Conservation (phyloP, 2,113 vertebrate genomes). For the Phaethon lepturus region DNA sequence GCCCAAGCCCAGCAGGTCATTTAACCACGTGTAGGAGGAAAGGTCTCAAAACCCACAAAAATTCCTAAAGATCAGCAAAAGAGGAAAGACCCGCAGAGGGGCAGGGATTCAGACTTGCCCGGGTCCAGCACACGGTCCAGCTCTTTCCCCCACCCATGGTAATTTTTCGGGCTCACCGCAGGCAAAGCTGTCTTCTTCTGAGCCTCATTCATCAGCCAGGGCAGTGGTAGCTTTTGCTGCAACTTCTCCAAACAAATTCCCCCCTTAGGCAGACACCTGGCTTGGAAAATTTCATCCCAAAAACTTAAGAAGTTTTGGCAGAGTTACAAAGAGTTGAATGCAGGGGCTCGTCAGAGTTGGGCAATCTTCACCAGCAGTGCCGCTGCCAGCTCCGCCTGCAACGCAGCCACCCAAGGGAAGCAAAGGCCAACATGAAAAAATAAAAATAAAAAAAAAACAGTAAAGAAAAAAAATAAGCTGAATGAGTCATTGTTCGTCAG, state of each 20-base stretch:
- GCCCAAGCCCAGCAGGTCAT: accelerated
- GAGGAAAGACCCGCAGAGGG: accelerated
- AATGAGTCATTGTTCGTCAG: not conserved
- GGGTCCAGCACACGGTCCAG: accelerated
- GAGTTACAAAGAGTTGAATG: not conserved
- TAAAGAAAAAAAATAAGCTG: not conserved
- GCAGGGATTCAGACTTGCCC: accelerated
- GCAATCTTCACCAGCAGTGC: not conserved
- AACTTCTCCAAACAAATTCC: not conserved
- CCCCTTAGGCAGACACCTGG: slow-evolving; percentile 2
- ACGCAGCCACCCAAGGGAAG: not conserved
- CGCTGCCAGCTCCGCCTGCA: not conserved
- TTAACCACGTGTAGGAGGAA: not conserved
- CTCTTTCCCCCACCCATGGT: not conserved
- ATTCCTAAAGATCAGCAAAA: not conserved
- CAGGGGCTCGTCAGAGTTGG: not conserved
- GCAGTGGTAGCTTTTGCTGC: not conserved
- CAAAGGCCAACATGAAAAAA: not conserved
- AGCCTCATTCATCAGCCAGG: not conserved
- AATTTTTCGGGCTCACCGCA: accelerated
- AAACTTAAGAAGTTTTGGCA: not conserved
- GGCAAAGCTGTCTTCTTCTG: not conserved
- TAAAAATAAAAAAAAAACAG: not conserved
- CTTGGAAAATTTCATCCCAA: not conserved
- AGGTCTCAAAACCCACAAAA: not conserved